A percentile compares a stretch with the other conserved stretches of the same genome.
phyloP scores from a whole-genome alignment of 2,888 invertebrate species.

The Polymixis flavicincta region DNA sequence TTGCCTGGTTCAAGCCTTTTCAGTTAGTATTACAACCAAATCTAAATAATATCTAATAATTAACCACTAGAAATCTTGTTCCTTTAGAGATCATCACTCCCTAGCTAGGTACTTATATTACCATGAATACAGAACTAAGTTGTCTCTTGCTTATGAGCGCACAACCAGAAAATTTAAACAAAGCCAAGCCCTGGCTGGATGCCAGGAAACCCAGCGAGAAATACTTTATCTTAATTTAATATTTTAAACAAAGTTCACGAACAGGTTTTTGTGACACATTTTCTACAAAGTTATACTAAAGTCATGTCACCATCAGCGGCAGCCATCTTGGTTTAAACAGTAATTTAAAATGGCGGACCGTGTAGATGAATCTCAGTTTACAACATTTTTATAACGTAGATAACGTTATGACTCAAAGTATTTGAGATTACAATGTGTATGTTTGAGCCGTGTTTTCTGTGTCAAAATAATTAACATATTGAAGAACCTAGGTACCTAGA shows the following conservation, averaged over 20 bases:
- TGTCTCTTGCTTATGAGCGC: constrained; percentile 25
- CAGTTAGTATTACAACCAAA: neutral
- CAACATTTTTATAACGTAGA: constrained; percentile 61
- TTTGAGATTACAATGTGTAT: constrained; percentile 26
- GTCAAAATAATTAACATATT: constrained; percentile 7
- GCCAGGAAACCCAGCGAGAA: constrained; percentile 39
- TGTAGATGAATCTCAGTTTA: constrained; percentile 55
- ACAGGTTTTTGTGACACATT: constrained; percentile 52
- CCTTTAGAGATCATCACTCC: neutral
- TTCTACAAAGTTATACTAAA: constrained; percentile 51
- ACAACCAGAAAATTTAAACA: constrained; percentile 52
- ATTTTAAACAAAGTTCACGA: constrained; percentile 52
- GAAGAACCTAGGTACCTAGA: neutral
- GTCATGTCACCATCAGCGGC: constrained; percentile 50
- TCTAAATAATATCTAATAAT: neutral
- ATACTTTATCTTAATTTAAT: constrained; percentile 57
- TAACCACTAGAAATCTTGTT: neutral
- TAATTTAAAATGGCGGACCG: constrained; percentile 66
- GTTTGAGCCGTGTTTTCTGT: constrained; percentile 12
- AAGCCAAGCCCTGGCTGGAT: constrained; percentile 39
- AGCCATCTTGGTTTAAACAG: constrained; percentile 64
- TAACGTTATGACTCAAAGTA: constrained; percentile 44
- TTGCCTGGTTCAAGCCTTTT: neutral
- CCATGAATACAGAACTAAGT: constrained; percentile 35
- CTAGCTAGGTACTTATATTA: neutral